Conservation (phyloP, 2,797 vertebrate species). For the Enteromius unitaeniatus region DNA sequence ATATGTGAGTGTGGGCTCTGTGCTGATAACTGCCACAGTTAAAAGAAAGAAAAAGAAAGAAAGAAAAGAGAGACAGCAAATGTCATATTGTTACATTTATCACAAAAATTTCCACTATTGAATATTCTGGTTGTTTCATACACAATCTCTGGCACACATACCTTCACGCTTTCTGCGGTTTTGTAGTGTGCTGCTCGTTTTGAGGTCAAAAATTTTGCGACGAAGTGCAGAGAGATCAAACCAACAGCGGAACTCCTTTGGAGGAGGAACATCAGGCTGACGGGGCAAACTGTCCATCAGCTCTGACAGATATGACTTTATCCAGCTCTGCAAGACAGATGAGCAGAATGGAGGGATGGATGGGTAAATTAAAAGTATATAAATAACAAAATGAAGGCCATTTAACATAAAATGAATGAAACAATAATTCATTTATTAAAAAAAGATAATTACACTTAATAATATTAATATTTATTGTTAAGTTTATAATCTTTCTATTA, state of each 20-base stretch:
- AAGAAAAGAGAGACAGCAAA: not conserved
- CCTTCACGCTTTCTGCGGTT: slow-evolving; percentile 55
- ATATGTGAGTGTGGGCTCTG: slow-evolving; percentile 47
- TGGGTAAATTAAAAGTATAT: not conserved
- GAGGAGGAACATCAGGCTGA: slow-evolving; percentile 1
- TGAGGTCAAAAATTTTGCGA: slow-evolving; percentile 69
- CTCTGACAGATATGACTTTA: slow-evolving; percentile 67
- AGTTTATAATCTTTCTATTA: not conserved
- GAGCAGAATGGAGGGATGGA: not conserved
- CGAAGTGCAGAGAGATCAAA: slow-evolving; percentile 57
- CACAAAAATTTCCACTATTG: slow-evolving; percentile 20
- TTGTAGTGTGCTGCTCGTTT: slow-evolving; percentile 33
- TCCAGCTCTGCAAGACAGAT: slow-evolving; percentile 66
- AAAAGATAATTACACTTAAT: not conserved
- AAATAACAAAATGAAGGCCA: not conserved
- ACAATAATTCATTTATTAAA: not conserved
- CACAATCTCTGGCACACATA: slow-evolving; percentile 55
- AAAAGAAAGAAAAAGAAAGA: not conserved
- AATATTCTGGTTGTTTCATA: not conserved
- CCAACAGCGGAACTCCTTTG: slow-evolving; percentile 53
- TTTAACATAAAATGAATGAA: not conserved
- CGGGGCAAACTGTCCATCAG: slow-evolving; percentile 50
- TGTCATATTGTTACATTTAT: slow-evolving; percentile 42
- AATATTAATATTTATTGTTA: not conserved
- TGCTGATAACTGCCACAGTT: not conserved